Base-by-base conservation (phyloP, 2,888 invertebrate genomes). In the Stenodera caucasica region DNA sequence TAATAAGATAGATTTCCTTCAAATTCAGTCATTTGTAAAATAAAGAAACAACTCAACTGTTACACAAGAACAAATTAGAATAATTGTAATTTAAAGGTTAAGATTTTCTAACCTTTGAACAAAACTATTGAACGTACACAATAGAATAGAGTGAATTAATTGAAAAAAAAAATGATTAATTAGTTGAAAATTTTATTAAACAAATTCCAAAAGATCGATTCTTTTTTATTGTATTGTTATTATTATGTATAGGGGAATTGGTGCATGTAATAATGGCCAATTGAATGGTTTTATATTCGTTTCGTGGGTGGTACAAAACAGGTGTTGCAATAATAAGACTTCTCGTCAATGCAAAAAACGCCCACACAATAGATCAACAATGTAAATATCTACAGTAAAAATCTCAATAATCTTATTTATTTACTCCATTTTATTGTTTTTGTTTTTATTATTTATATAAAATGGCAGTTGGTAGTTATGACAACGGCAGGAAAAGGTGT, bases 321-420 rank as follows among this genome's bases (percentile, higher is more conserved):
- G 57, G 61, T 61, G 61, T 57, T 61, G 61, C 58, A 61, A 57
- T 58, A 55, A 45, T 45, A 45, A 45, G 45, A 45, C 45, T 45
- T 45, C 45, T 45, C 1, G 45, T 45, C 18, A 45, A 45, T 18
- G 45, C 45, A 45, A 21, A 45, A 45, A 15, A 30, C 58, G 51
- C 61, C 61, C 51, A 61, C 61, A 53, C 55, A 26, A 40, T 60
- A 57, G 51, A 56, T 49, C 53, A 60, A 60, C 21, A 45, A 21
- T n/a, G 15, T 2, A 11, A 9, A 21, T 45, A 45, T 52, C 29
- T 29, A 8, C 14, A 30, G 23, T 12, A 52, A 29, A n/a, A 32
- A 32, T 52, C 29, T 52, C 2, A 30, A 52, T 32, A 21, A 52
- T 30, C 8, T 21, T 2, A 18, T 45, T 18, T 45, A 45, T 45